Conservation (phyloP, 23 tunicate species). For the Pegea sp. region DNA sequence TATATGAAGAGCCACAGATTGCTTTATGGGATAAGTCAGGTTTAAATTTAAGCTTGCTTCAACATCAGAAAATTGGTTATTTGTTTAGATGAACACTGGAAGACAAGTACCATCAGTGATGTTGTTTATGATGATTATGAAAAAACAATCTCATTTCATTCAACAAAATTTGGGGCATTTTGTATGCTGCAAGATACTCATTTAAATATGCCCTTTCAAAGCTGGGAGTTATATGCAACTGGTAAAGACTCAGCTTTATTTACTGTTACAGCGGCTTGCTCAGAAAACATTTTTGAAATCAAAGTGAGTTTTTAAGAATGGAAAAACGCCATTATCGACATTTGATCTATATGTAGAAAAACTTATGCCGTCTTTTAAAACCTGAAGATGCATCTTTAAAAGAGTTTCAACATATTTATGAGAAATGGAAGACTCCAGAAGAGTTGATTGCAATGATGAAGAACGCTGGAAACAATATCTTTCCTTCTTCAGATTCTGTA, state of each 20-base stretch:
- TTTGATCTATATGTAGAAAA: too few species aligned
- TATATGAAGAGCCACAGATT: slow-evolving; percentile 80
- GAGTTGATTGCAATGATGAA: slow-evolving; percentile 15
- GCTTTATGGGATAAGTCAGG: slow-evolving; percentile 68
- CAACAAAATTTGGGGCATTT: slow-evolving; percentile 32
- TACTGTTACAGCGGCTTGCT: slow-evolving; percentile 41
- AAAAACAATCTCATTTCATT: slow-evolving; percentile 21
- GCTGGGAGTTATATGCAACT: slow-evolving; percentile 60
- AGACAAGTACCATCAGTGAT: slow-evolving; percentile 36
- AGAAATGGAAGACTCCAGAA: slow-evolving; percentile 40
- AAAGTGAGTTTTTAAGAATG: too few species aligned
- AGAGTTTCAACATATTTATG: slow-evolving; percentile 47
- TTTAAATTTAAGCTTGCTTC: slow-evolving; percentile 1
- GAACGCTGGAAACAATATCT: slow-evolving; percentile 51
- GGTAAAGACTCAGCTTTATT: slow-evolving; percentile 14
- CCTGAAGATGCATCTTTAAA: slow-evolving; percentile 48
- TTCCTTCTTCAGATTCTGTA: slow-evolving; percentile 59
- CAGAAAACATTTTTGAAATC: slow-evolving; percentile 47
- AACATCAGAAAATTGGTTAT: background rate
- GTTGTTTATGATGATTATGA: slow-evolving; percentile 13
- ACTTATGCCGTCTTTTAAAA: slow-evolving; percentile 22
- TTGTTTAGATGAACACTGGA: slow-evolving; percentile 62
- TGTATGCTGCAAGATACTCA: slow-evolving; percentile 59
- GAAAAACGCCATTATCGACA: too few species aligned
- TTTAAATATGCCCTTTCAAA: slow-evolving; percentile 74